These are phyloP conservation scores for Pseudomyrmex dendroicus DNA, from an alignment of 1,140 invertebrate species.

Conservation along the genomic window DNA sequence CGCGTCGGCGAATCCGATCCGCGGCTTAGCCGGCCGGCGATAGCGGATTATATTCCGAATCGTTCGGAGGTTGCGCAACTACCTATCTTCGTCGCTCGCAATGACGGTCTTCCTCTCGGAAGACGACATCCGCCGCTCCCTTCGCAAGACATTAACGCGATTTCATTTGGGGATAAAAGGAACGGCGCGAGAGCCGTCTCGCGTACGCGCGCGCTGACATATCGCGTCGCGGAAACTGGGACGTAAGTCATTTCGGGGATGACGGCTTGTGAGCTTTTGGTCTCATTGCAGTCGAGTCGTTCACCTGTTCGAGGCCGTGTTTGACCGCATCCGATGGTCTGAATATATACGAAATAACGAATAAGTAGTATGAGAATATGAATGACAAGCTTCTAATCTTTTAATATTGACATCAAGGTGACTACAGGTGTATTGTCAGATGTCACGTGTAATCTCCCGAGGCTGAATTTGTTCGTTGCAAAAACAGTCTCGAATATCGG, in stretches of 20 bases:
- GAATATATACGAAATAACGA: too few relatives aligned
- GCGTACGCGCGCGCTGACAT: slow-evolving; percentile 6
- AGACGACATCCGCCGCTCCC: background rate
- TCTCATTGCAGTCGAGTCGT: slow-evolving; percentile 24
- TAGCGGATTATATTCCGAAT: slow-evolving; percentile 65
- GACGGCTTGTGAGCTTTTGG: background rate
- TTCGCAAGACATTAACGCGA: slow-evolving; percentile 43
- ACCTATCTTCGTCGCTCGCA: background rate
- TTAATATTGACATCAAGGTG: slow-evolving; percentile 13
- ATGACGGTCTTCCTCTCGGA: background rate
- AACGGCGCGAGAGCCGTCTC: background rate
- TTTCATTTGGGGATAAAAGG: slow-evolving; percentile 10
- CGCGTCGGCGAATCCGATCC: slow-evolving; percentile 44
- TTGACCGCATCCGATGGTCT: background rate
- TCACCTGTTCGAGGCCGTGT: slow-evolving; percentile 18
- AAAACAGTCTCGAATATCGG: background rate
- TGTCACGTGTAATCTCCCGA: background rate
- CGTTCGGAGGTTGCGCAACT: slow-evolving; percentile 60
- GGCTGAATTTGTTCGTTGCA: background rate
- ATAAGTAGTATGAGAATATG: slow-evolving; percentile 4
- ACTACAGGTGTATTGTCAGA: slow-evolving; percentile 11
- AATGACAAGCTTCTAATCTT: background rate
- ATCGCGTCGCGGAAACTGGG: slow-evolving; percentile 51
- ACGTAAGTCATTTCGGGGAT: slow-evolving; percentile 34
- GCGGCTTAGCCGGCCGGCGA: slow-evolving; percentile 36